A percentile compares a stretch with the other conserved stretches of the same genome.
phyloP scores from a whole-genome alignment of 1,140 invertebrate species.

The Bombus waltoni region DNA sequence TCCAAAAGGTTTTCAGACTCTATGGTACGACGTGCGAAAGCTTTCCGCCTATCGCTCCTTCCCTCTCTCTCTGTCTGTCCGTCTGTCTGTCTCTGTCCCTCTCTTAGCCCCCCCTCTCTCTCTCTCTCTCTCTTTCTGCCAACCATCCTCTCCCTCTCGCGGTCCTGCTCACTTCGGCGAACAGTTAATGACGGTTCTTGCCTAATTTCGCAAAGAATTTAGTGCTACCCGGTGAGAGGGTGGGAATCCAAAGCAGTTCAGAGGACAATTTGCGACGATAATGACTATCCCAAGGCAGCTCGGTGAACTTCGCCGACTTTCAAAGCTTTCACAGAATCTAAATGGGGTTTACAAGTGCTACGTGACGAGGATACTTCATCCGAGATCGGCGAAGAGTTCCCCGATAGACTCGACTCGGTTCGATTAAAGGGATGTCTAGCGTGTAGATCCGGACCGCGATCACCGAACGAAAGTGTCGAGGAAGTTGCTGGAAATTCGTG shows the following conservation, averaged over 20 bases:
- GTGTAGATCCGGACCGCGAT: background rate
- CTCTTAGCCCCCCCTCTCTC: no score
- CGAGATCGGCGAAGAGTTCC: background rate
- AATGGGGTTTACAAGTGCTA: constrained; percentile 54
- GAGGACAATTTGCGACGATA: constrained; percentile 43
- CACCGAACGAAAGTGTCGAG: constrained; percentile 17
- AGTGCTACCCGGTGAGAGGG: background rate
- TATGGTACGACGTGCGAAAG: background rate
- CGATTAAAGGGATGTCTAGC: constrained; percentile 20
- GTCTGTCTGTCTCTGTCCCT: no score
- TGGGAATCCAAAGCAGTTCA: constrained; percentile 8
- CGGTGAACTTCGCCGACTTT: constrained; percentile 43
- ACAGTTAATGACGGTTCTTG: constrained; percentile 7
- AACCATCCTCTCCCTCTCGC: no score
- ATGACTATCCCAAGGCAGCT: constrained; percentile 36
- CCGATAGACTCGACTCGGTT: constrained; percentile 18
- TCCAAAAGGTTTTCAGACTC: background rate
- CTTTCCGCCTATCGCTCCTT: no score
- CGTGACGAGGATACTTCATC: constrained; percentile 37
- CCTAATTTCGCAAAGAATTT: constrained; percentile 28
- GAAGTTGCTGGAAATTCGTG: background rate
- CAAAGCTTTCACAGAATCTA: constrained; percentile 28
- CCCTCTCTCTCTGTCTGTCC: no score
- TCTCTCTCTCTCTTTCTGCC: no score
- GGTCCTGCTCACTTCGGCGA: background rate